phyloP scores from a whole-genome alignment of 2,113 vertebrate genomes.

The Ammospiza caudacuta region DNA sequence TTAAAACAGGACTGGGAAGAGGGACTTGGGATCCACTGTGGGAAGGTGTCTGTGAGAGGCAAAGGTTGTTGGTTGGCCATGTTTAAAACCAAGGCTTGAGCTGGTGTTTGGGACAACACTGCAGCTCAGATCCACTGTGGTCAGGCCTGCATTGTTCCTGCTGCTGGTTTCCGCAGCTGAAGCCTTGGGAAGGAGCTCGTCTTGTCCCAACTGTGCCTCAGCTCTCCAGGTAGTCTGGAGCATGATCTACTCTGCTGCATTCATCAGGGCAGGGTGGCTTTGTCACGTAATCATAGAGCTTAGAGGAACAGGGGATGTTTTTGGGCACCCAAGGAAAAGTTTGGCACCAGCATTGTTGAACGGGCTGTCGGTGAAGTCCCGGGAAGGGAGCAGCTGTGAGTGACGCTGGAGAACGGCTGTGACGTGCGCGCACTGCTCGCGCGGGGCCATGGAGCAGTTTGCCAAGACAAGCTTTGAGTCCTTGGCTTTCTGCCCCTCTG shows the following conservation, averaged over 20 bases:
- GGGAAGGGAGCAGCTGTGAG: background rate
- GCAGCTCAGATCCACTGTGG: rapidly evolving
- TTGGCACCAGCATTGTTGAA: background rate
- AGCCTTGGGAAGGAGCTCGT: background rate
- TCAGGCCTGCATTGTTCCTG: rapidly evolving
- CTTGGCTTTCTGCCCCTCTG: background rate
- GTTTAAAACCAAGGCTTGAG: background rate
- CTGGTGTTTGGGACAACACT: background rate
- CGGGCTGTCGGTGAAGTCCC: background rate
- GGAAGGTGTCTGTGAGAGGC: background rate
- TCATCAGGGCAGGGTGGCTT: background rate
- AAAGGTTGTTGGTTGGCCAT: background rate
- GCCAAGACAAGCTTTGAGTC: background rate
- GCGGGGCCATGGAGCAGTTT: background rate
- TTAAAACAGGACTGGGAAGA: background rate
- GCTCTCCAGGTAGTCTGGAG: background rate
- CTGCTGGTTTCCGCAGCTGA: rapidly evolving
- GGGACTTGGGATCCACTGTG: background rate
- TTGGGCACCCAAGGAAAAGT: background rate
- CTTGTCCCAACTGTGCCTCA: background rate
- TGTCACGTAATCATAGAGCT: background rate
- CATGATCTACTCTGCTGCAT: background rate
- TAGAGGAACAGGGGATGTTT: background rate
- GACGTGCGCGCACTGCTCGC: rapidly evolving
- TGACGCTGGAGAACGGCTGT: rapidly evolving